A percentile compares a stretch with the other conserved stretches of the same genome.
These are phyloP conservation scores for Mythimna albipuncta DNA, from an alignment of 2,888 invertebrate species.

Conservation along the genomic window DNA sequence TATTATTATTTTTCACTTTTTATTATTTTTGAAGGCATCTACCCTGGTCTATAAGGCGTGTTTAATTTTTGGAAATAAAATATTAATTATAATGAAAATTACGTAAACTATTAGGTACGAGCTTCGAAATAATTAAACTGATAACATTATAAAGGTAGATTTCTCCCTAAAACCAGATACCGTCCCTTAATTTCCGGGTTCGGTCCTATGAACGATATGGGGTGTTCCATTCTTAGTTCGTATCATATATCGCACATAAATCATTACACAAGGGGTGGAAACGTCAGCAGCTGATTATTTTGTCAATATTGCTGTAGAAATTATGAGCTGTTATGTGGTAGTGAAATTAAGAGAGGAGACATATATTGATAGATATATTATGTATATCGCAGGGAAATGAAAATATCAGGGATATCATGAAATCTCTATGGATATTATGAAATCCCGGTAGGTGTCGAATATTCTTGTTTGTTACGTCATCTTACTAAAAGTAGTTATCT, in stretches of 20 bases:
- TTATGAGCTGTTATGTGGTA: neutral
- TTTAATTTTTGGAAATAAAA: too few relatives aligned
- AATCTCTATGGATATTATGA: too few relatives aligned
- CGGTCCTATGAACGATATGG: conserved; percentile 26
- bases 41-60: too few relatives aligned
- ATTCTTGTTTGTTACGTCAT: too few relatives aligned
- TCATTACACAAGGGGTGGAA: conserved; percentile 29
- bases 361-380: too few relatives aligned
- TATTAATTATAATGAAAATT: neutral
- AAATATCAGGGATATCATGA: too few relatives aligned
- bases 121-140: neutral
- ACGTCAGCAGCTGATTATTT: conserved; percentile 20
- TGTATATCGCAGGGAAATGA: too few relatives aligned
- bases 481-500: too few relatives aligned
- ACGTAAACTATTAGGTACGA: neutral
- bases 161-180: conserved; percentile 16
- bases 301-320: conserved; percentile 32
- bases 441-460: too few relatives aligned
- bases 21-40: too few relatives aligned
- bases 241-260: conserved; percentile 43
- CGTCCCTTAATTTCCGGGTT: conserved; percentile 51
- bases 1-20: too few relatives aligned
- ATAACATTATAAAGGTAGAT: conserved; percentile 6
- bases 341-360: too few relatives aligned
- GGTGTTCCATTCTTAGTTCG: conserved; percentile 20